Base-by-base conservation (phyloP, 2,113 vertebrate species). In the Lepisosteus oculatus region DNA sequence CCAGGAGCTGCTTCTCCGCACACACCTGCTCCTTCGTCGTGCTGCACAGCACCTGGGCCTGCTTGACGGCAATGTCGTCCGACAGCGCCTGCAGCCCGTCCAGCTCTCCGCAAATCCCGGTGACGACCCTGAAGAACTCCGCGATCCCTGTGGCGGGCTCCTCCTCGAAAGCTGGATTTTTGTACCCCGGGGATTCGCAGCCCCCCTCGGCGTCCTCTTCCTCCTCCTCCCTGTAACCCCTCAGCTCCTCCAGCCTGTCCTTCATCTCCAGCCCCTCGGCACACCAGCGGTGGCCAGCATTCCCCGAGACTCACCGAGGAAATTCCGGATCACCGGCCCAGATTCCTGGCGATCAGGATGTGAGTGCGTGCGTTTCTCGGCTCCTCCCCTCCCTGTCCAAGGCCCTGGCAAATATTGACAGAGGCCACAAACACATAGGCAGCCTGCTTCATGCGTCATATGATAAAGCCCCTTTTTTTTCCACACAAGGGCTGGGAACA, bases 171-270 rank as follows among this genome's bases (percentile, higher is more conserved):
- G 67, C 68, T 0, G 74, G 65, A 72, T 84, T 88, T 56, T 79
- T 69, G 0, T 84, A 84, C 63, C 67, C 0, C 29, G 9, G 3
- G 11, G 45, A 4, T 1, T 29, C 14, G 3, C 42, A 67, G 14
- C 80, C 43, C 0, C 81, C 75, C 0, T 73, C 65, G 6, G 78
- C 72, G 0, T 82, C 75, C 0, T 62, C 75, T 0, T 73, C 65
- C 13, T 79, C 72, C 0, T 82, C 76, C 0, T 65, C 75, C 0
- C 6, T 45, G 11, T 80, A 74, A 62, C 3, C 76, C 74, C 4
- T 81, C 65, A 87, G 75, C 73, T 89, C 89, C 0, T 84, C 84
- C 72, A 89, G 78, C 3, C 89, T 73, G 79, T 87, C 89, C 84
- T 80, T 85, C 89, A 88, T 87, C 67, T 75, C 85, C 59, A 0